Evolutionary conservation across 2,888 invertebrate species (phyloP).

Genomic region (Chymomyza amoena): DNA sequence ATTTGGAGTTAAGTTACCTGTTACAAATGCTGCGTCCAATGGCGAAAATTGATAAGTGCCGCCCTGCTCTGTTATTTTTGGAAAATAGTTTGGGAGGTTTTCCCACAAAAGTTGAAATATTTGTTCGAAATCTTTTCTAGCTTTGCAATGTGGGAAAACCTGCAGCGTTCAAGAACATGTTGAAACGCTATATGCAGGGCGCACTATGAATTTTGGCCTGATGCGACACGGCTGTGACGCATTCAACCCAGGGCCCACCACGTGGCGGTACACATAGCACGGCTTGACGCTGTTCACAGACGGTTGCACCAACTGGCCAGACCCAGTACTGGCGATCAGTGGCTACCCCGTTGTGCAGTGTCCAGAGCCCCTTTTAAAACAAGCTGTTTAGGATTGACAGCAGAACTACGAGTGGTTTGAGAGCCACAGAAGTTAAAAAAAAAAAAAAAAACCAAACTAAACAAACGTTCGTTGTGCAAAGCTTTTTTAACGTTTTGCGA

Average conservation of each 20-base stretch:
- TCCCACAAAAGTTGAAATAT: neutral
- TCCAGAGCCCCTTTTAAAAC: slow-evolving; percentile 74
- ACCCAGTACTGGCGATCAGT: slow-evolving; percentile 75
- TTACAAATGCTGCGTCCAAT: neutral
- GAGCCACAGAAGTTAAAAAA: slow-evolving; percentile 7
- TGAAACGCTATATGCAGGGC: slow-evolving; percentile 70
- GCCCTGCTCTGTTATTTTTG: neutral
- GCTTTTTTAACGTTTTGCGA: neutral
- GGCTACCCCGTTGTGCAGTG: slow-evolving; percentile 78
- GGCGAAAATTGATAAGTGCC: neutral
- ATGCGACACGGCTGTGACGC: slow-evolving; percentile 72
- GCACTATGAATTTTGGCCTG: slow-evolving; percentile 77
- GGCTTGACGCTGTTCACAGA: slow-evolving; percentile 77
- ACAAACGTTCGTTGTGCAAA: too few species aligned
- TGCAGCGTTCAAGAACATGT: slow-evolving; percentile 61
- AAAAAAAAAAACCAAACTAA: slow-evolving; percentile 8
- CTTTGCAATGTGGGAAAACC: slow-evolving; percentile 56
- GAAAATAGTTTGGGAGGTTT: neutral
- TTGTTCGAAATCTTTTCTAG: neutral
- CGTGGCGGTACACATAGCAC: slow-evolving; percentile 77
- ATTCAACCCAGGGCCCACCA: slow-evolving; percentile 77
- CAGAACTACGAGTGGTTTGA: slow-evolving; percentile 19
- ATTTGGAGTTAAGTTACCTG: neutral
- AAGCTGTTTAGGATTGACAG: slow-evolving; percentile 8
- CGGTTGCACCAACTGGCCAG: slow-evolving; percentile 78